Evolutionary conservation across 2,113 vertebrate genomes (phyloP), one percentile per base, ranked within the genome.

Genomic region (Orientallactaga bullata): DNA sequence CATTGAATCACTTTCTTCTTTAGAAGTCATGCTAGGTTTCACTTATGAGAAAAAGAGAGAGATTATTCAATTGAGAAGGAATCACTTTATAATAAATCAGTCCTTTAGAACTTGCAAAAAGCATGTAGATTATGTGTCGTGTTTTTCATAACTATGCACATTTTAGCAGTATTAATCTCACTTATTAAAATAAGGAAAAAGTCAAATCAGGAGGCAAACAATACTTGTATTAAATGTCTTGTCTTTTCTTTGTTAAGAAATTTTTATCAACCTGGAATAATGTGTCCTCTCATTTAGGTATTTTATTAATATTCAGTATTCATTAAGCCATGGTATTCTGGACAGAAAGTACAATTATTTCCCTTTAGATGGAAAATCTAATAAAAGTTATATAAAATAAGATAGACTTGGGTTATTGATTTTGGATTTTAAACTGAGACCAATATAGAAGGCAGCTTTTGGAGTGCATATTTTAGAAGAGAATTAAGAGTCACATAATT

Each of bases 1-100:
- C 72, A 30, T 17, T 77, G 84, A 0, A 71, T 81, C 73, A 85
- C 26, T 91, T 85, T 6, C 68, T 95, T 65, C 28, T n/a, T 93
- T 65, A 66, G 84, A 83, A 76, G 30, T 51, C 95, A 96, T 95
- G 37, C 6, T 89, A 65, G 24, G 20, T 77, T 71, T 88, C 93
- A 60, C 85, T 82, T 90, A 23, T 60, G 68, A 65, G 23, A 72
- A 82, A 65, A 35, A 9, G 55, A 4, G 39, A 88, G 55, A 16
- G n/a, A 28, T 4, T 72, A 51, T 76, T 91, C 81, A 88, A 76
- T 18, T 58, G 42, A 47, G 42, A 51, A 76, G 12, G 12, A 85
- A 65, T 76, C 8, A 74, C 26, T 71, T 93, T 28, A 60, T 90
- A 73, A 82, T 13, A 89, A 73, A 5, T 61, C 72, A 55, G 16